Conservation (phyloP, 1,140 invertebrate genomes). For the Cecropterus lyciades region DNA sequence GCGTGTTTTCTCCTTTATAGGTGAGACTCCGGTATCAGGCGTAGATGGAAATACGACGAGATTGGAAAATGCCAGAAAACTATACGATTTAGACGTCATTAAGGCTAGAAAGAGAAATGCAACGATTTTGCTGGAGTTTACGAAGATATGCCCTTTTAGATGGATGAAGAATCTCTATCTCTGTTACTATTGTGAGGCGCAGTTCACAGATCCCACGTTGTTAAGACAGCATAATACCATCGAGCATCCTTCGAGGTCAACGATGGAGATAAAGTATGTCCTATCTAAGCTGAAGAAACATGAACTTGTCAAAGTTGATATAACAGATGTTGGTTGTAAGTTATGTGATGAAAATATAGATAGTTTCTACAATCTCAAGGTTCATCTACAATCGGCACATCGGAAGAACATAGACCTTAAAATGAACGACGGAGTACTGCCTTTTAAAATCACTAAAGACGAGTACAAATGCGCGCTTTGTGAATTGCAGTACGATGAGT, state of each 20-base stretch:
- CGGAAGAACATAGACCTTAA: conserved; percentile 57
- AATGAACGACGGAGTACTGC: conserved; percentile 59
- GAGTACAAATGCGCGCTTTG: conserved; percentile 72
- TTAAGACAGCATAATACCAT: conserved; percentile 58
- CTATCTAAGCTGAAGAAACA: conserved; percentile 65
- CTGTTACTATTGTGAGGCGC: conserved; percentile 68
- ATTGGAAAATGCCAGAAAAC: conserved; percentile 46
- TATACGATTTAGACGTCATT: conserved; percentile 53
- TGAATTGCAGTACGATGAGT: conserved; percentile 70
- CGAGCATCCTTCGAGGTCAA: conserved; percentile 47
- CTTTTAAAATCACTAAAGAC: conserved; percentile 64
- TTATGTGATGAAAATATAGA: conserved; percentile 52
- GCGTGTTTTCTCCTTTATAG: conserved; percentile 74
- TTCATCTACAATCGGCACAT: conserved; percentile 59
- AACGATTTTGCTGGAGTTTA: conserved; percentile 56
- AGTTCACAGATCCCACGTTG: conserved; percentile 57
- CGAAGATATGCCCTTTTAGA: conserved; percentile 71
- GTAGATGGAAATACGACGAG: conserved; percentile 38
- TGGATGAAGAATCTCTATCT: conserved; percentile 74
- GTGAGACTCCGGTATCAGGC: conserved; percentile 47
- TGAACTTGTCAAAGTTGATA: conserved; percentile 70
- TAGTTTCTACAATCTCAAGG: conserved; percentile 52
- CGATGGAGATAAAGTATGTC: conserved; percentile 50
- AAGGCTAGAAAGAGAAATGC: conserved; percentile 60
- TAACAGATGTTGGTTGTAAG: conserved; percentile 64